These are phyloP conservation scores for Poicephalus meyeri DNA, from an alignment of 2,113 vertebrate species.

Conservation along the genomic window DNA sequence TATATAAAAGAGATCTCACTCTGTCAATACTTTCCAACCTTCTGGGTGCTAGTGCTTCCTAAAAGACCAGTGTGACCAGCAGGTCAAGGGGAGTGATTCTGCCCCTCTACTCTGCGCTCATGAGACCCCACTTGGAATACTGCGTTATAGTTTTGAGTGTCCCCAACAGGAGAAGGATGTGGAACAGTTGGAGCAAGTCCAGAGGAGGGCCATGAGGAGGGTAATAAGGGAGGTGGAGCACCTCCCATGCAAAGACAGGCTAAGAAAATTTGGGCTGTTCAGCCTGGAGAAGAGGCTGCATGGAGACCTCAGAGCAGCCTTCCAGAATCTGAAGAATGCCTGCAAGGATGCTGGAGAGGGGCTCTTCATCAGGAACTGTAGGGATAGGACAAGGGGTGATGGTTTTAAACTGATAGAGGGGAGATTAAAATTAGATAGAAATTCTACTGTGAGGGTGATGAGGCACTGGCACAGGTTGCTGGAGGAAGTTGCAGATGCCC, in stretches of 20 bases:
- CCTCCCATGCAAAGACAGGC: not conserved
- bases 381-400: not conserved
- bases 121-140: not conserved
- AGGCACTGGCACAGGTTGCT: not conserved
- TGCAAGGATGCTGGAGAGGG: not conserved
- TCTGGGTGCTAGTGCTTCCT: not conserved
- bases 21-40: not conserved
- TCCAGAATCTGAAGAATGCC: not conserved
- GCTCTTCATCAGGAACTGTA: not conserved
- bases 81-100: not conserved
- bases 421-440: not conserved
- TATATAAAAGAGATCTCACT: not conserved
- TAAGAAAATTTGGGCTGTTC: not conserved
- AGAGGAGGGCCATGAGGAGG: not conserved
- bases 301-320: not conserved
- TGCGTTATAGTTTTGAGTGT: not conserved
- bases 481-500: not conserved
- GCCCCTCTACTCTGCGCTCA: not conserved
- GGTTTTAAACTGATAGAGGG: not conserved
- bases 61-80: not conserved
- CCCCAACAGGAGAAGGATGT: not conserved
- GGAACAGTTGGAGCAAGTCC: not conserved
- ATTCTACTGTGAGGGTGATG: not conserved
- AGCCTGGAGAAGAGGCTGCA: not conserved
- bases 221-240: not conserved